phyloP scores from a whole-genome alignment of 2,888 invertebrate species.

The Octonoba sinensis region DNA sequence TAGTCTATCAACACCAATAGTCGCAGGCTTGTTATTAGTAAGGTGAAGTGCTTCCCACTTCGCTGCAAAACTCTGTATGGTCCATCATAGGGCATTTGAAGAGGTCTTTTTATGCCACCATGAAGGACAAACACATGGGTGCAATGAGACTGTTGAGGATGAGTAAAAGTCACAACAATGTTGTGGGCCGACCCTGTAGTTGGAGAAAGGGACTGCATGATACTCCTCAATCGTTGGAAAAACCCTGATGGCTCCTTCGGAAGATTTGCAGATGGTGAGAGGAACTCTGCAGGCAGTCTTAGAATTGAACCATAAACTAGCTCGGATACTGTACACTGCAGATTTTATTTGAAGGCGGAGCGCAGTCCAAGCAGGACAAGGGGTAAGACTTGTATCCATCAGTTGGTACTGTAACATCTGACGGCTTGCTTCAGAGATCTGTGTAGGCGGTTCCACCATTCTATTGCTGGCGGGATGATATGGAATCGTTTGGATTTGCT shows the following conservation, averaged over 20 bases:
- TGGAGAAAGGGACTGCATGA: neutral
- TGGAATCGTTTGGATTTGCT: too few relatives aligned
- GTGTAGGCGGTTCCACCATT: too few relatives aligned
- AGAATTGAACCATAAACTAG: constrained; percentile 6
- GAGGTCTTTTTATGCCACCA: neutral
- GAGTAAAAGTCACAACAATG: neutral
- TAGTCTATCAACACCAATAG: too few relatives aligned
- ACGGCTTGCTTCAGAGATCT: too few relatives aligned
- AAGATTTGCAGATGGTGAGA: constrained; percentile 4
- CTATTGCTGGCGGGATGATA: too few relatives aligned
- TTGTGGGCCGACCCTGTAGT: too few relatives aligned
- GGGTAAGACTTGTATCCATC: constrained; percentile 4
- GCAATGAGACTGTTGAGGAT: neutral
- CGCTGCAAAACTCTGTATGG: neutral
- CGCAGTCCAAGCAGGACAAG: neutral
- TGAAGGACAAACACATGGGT: neutral
- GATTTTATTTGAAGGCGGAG: neutral
- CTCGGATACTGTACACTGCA: neutral
- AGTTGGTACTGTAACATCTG: too few relatives aligned
- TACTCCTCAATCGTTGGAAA: constrained; percentile 3
- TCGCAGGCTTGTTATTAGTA: too few relatives aligned
- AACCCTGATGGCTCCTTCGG: neutral
- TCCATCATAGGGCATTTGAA: neutral
- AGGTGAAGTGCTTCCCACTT: neutral
- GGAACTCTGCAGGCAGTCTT: too few relatives aligned